Conservation (phyloP, 2,888 invertebrate genomes). For the Mantis religiosa region DNA sequence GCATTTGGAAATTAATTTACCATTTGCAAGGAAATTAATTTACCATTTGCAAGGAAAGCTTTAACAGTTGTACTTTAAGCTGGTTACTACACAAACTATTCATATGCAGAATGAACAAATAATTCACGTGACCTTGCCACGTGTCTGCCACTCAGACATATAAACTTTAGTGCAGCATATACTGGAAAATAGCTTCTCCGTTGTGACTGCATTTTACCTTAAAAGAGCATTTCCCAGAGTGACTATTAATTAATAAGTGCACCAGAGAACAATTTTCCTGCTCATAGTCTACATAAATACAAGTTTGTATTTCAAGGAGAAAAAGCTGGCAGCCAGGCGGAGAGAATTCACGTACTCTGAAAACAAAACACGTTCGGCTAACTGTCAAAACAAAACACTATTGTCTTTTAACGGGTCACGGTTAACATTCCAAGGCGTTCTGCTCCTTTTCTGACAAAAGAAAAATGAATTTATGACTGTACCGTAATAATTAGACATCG, state of each 20-base stretch:
- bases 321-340: background rate
- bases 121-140: background rate
- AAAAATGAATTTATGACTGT: too few species aligned
- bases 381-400: background rate
- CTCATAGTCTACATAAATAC: too few species aligned
- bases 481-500: too few species aligned
- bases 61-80: too few species aligned
- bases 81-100: background rate
- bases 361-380: background rate
- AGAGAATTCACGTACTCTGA: background rate
- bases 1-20: too few species aligned
- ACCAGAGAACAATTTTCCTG: background rate
- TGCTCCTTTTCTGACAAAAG: too few species aligned
- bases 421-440: background rate
- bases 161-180: background rate
- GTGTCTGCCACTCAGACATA: background rate
- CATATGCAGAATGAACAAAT: background rate
- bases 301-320: background rate
- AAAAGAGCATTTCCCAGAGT: background rate
- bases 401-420: background rate
- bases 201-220: background rate
- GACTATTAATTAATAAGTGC: background rate
- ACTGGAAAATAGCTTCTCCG: background rate
- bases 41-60: too few species aligned
- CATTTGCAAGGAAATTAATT: too few species aligned